Conservation (phyloP, 2,797 vertebrate genomes). For the Myotis planiceps region DNA sequence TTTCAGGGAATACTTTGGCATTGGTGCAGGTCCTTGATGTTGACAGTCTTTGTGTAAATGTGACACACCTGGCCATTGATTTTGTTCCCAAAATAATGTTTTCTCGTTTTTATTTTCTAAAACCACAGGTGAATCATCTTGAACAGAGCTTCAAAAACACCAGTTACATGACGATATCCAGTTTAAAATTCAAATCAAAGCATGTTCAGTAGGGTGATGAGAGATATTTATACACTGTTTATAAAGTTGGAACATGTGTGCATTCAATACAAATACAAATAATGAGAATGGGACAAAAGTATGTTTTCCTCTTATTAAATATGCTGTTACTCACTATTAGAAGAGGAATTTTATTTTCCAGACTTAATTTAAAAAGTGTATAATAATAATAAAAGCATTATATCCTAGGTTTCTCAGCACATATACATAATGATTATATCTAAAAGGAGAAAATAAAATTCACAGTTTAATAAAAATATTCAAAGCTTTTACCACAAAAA, state of each 20-base stretch:
- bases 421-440: not conserved
- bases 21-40: accelerated
- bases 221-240: not conserved
- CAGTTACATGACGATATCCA: not conserved
- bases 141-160: slow-evolving; percentile 29
- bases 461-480: not conserved
- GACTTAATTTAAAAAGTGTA: not conserved
- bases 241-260: not conserved
- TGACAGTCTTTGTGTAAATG: accelerated
- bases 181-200: slow-evolving; percentile 66
- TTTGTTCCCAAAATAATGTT: not conserved
- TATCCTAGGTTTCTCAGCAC: not conserved
- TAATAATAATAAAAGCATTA: not conserved
- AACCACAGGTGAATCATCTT: not conserved
- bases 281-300: not conserved
- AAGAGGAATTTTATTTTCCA: not conserved
- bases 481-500: not conserved
- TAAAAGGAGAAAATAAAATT: not conserved
- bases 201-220: slow-evolving; percentile 29
- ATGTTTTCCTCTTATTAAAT: not conserved
- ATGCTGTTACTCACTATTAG: not conserved
- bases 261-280: not conserved
- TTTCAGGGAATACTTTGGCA: accelerated
- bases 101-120: not conserved
- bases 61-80: slow-evolving; percentile 41